Evolutionary conservation across 2,888 invertebrate genomes (phyloP), one percentile per base, ranked within the genome.

Genomic region (Athetis lepigone): DNA sequence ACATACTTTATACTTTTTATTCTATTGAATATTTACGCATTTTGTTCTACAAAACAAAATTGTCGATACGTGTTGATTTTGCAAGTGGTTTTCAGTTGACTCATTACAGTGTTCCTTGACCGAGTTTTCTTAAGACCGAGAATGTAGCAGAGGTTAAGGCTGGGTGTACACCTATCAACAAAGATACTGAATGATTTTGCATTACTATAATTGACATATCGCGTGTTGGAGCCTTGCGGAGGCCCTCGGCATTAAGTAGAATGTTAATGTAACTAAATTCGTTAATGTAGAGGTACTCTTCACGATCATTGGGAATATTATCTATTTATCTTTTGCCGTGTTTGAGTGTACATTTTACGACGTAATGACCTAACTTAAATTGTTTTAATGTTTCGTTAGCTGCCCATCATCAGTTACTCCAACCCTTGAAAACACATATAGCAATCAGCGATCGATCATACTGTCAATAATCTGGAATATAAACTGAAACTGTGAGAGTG

Each of bases 81-180:
- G 33, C 39, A 49, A 50, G 36, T 11, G 6, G 47, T 75, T 71
- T 72, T 77, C 71, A 72, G 57, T 46, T 76, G 57, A 58, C 57
- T 76, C 57, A 77, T 71, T 77, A 70, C 72, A 55, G 50, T 51
- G 43, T 18, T 50, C 71, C 77, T 64, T 72, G 71, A 58, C 77
- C 67, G 55, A 64, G 66, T 57, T 72, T 58, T 55, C 27, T 50
- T 56, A 55, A 51, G 54, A 71, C 27, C 42, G 64, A 71, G 66
- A 60, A 76, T 58, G 37, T 50, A 55, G n/a, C 21, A 6, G 56
- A 76, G 77, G 54, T 76, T 39, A 76, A 58, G 65, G 57, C 42
- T 50, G 23, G 51, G 33, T 37, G 37, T 33, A 49, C 16, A 40
- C 40, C 37, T 52, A 57, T 57, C 49, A 54, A 49, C 51, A 25